Conservation (phyloP, 2,113 vertebrate species). For the Propithecus coquereli region DNA sequence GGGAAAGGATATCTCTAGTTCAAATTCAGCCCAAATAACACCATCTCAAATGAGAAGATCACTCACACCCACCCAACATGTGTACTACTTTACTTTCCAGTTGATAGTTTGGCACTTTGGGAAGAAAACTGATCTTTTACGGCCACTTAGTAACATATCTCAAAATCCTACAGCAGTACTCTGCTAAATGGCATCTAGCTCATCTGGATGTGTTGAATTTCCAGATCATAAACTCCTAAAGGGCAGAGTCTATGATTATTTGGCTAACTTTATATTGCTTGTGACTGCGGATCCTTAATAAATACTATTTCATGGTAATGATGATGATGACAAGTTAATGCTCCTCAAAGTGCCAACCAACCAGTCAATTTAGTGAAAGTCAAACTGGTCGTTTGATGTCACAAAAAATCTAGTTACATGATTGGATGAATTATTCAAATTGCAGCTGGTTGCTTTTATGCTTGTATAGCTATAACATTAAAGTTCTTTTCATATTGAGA, state of each 20-base stretch:
- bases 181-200: constrained; percentile 52
- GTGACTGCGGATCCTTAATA: constrained; percentile 52
- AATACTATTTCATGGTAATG: constrained; percentile 68
- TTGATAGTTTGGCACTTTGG: constrained; percentile 16
- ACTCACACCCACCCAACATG: neutral
- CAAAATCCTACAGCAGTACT: constrained; percentile 9
- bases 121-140: constrained; percentile 53
- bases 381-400: constrained; percentile 67
- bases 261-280: constrained; percentile 59
- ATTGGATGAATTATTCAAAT: constrained; percentile 67
- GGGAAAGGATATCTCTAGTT: neutral
- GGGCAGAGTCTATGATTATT: constrained; percentile 65
- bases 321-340: constrained; percentile 70
- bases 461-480: neutral
- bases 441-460: constrained; percentile 51
- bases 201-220: constrained; percentile 65
- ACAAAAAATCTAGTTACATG: constrained; percentile 55
- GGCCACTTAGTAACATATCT: constrained; percentile 41
- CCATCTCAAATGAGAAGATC: constrained; percentile 22
- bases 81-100: neutral
- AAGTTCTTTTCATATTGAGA: constrained; percentile 31
- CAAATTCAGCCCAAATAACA: neutral
- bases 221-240: constrained; percentile 74
- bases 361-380: constrained; percentile 70
- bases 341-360: constrained; percentile 57